These are phyloP conservation scores for Sciurus niger DNA, from an alignment of 2,113 vertebrate species.

Conservation along the genomic window DNA sequence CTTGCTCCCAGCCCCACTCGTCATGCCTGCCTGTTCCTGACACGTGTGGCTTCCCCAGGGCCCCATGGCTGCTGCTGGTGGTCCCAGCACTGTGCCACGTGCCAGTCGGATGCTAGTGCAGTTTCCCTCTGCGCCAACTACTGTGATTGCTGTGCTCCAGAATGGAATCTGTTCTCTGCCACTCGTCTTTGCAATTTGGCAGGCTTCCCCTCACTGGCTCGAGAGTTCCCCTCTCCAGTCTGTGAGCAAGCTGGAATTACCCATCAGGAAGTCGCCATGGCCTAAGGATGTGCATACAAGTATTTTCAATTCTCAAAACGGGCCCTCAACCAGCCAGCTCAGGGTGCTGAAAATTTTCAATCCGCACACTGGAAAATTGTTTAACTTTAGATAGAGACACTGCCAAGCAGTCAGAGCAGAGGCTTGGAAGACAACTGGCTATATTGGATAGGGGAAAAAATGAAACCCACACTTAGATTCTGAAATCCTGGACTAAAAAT, in stretches of 20 bases:
- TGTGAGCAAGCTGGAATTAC: slow-evolving; percentile 78
- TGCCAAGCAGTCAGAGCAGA: slow-evolving; percentile 57
- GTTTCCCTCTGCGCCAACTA: slow-evolving; percentile 77
- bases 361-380: slow-evolving; percentile 31
- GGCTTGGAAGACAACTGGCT: slow-evolving; percentile 40
- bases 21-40: not conserved
- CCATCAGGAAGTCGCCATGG: slow-evolving; percentile 74
- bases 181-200: slow-evolving; percentile 80
- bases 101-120: slow-evolving; percentile 60
- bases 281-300: slow-evolving; percentile 34
- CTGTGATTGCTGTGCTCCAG: slow-evolving; percentile 71
- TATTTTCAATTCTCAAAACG: slow-evolving; percentile 52
- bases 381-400: slow-evolving; percentile 48
- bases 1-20: not conserved
- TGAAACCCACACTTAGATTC: not conserved
- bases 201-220: slow-evolving; percentile 84
- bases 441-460: rapidly evolving
- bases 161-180: slow-evolving; percentile 80
- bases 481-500: slow-evolving; percentile 37
- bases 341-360: not conserved
- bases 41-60: not conserved
- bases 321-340: slow-evolving; percentile 43
- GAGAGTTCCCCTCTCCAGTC: slow-evolving; percentile 84
- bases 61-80: slow-evolving; percentile 35
- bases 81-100: slow-evolving; percentile 65